Base-by-base conservation (phyloP, 2,113 vertebrate genomes). In the Chaetorhynchus papuensis region DNA sequence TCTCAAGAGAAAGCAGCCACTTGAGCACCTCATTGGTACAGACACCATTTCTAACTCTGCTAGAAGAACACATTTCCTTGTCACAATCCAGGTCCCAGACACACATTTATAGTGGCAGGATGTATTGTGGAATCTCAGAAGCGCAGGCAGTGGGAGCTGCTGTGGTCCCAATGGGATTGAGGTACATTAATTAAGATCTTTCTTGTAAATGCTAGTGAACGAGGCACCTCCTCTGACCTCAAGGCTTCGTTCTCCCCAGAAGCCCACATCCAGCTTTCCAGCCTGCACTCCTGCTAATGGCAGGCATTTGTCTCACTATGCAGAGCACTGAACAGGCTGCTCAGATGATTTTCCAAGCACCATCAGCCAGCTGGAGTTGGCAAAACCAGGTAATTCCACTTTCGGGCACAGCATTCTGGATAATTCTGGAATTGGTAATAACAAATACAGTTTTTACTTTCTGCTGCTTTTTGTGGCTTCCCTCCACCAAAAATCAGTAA, bases 11-110 rank as follows among this genome's bases (percentile, higher is more conserved):
- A 22, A 10, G 0, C 37, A 52, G 4, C 3, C 33, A 2, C 5
- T 2, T 2, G 26, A 64, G 45, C 1, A 30, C 2, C 33, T 20
- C 35, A 2, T 0, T 4, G 4, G 2, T 6, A 7, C 37, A 28
- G 2, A 42, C 44, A 53, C 35, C 28, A 10, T 0, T 9, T 8
- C 61, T 13, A 6, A 14, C 70, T 21, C 22, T 2, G 23, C 31
- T 27, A 24, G 60, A 37, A 74, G 37, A 81, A 52, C 33, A 31
- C 71, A 8, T 2, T 11, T 33, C 45, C 57, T 26, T 11, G 20
- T 2, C 44, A 18, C 49, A 39, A 4, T 2, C 19, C 37, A 10
- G 26, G 45, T 8, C 59, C 21, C 60, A 53, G 28, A 28, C 16
- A 15, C 4, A 26, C 47, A 3, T 49, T 15, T 11, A 2, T 0